Evolutionary conservation across 2,888 invertebrate genomes (phyloP), one percentile per base, ranked within the genome.

Genomic region (Malacosoma neustria): DNA sequence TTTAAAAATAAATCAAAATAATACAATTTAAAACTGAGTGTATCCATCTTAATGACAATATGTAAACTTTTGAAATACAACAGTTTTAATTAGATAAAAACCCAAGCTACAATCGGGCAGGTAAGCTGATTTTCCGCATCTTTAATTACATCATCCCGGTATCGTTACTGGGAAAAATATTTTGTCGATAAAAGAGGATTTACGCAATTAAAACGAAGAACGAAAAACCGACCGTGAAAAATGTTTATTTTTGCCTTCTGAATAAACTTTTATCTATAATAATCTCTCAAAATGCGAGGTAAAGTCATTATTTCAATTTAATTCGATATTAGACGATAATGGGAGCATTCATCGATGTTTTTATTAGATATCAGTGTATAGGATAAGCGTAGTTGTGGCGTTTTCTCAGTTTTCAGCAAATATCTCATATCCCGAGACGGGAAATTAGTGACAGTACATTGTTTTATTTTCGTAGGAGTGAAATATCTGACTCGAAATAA

Each of bases 141-240:
- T 72, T 63, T 70, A 71, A 68, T 68, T 68, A 68, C 55, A 59
- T 60, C 54, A 54, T 57, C 48, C 48, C 49, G 45, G 52, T 61
- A 61, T 51, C 64, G 49, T 54, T 54, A 54, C 57, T 43, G 55
- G 22, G 58, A 68, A 67, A 68, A 69, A 68, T 61, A 69, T 67
- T 65, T 66, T 54, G 68, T 70, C 64, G 49, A 59, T 61, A 67
- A 56, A 72, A 76, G 72, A 67, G 72, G 76, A 77, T 80, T 80
- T 72, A 58, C 62, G 68, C 75, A 77, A 77, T 79, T 80, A 77
- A 74, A 79, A 64, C 51, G 61, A 59, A 55, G 60, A 63, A 57
- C 48, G 61, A 48, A 51, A 61, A 46, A 43, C 50, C 45, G 57
- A 57, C 58, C 60, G 63, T 65, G 54, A 57, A 61, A 54, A 50